Evolutionary conservation across 2,797 vertebrate genomes (phyloP).

Genomic region (Halcyon smyrnensis): DNA sequence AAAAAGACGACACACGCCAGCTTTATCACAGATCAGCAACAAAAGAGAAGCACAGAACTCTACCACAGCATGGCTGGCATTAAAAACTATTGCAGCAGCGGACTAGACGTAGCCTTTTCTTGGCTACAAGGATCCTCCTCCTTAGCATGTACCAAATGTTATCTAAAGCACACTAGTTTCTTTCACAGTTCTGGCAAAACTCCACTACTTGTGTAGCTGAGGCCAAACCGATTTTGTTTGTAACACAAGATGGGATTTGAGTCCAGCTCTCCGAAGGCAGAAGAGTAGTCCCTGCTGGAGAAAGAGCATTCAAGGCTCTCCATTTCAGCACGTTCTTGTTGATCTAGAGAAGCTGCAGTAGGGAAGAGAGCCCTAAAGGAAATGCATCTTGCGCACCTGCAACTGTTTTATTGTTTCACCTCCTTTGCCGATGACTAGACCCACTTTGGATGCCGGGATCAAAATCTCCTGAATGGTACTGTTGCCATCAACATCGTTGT

Average conservation of each 20-base stretch:
- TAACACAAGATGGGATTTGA: constrained; percentile 15
- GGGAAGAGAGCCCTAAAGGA: constrained; percentile 46
- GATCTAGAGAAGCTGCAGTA: constrained; percentile 57
- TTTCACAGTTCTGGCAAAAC: neutral
- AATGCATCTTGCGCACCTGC: constrained; percentile 84
- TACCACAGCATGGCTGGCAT: constrained; percentile 12
- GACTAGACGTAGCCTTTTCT: neutral
- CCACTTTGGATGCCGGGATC: constrained; percentile 97
- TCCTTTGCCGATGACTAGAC: constrained; percentile 98
- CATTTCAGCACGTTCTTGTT: constrained; percentile 20
- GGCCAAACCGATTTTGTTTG: neutral
- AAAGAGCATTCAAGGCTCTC: constrained; percentile 57
- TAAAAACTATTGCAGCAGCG: constrained; percentile 35
- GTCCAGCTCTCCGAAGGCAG: constrained; percentile 40
- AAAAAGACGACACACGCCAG: neutral
- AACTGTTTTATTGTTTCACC: constrained; percentile 98
- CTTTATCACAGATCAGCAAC: constrained; percentile 28
- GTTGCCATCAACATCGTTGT: constrained; percentile 91
- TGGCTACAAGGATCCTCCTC: constrained; percentile 11
- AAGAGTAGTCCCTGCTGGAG: constrained; percentile 57
- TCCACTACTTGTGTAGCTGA: neutral
- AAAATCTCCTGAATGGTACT: constrained; percentile 95
- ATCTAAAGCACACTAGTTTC: neutral
- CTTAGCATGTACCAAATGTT: neutral
- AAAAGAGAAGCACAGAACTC: constrained; percentile 34